These are phyloP conservation scores for Burhinus oedicnemus DNA, from an alignment of 2,113 vertebrate species.

Conservation along the genomic window DNA sequence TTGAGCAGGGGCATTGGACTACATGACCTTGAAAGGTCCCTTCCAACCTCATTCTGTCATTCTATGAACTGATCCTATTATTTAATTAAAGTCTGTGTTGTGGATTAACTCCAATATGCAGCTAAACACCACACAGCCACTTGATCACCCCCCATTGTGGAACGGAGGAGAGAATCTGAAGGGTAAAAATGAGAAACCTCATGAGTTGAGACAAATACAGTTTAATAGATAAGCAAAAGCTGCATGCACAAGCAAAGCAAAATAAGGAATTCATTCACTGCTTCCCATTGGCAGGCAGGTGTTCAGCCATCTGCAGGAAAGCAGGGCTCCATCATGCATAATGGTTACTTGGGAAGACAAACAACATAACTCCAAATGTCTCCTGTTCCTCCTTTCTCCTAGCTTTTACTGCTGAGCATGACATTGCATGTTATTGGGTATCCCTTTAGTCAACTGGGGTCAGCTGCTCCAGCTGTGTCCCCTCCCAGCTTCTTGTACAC, in stretches of 20 bases:
- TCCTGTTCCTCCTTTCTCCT: background rate
- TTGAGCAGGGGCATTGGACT: background rate
- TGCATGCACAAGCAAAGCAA: background rate
- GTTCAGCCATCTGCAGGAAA: background rate
- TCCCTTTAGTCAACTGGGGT: background rate
- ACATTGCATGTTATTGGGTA: fast-evolving
- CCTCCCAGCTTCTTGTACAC: background rate
- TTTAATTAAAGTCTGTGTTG: background rate
- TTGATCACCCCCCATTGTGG: background rate
- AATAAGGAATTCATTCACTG: background rate
- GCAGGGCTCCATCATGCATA: fast-evolving
- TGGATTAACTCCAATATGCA: background rate
- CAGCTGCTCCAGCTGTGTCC: background rate
- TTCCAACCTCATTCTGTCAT: background rate
- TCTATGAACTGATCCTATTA: background rate
- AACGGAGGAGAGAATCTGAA: background rate
- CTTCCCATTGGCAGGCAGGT: background rate
- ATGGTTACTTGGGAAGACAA: background rate
- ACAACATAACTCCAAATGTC: background rate
- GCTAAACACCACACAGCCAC: background rate
- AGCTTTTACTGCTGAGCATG: background rate
- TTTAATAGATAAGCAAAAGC: background rate
- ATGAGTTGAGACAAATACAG: background rate
- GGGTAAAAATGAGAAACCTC: background rate
- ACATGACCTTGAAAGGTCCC: background rate